Percentiles rank a stretch among this genome's conserved stretches.
Evolutionary conservation across 2,888 invertebrate species (phyloP).

Genomic region (Bursaphelenchus okinawaensis): DNA sequence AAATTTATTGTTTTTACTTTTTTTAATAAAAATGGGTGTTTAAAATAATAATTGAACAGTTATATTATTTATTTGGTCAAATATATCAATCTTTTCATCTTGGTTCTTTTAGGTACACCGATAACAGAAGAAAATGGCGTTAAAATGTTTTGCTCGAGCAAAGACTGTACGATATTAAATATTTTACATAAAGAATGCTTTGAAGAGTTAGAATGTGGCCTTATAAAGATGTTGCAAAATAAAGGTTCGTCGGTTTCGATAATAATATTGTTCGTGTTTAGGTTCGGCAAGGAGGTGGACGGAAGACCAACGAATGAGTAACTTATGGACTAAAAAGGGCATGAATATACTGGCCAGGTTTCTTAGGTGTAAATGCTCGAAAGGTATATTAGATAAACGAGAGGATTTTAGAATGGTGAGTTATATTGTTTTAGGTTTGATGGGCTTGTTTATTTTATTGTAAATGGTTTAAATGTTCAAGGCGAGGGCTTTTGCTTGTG

Average conservation of each 20-base stretch:
- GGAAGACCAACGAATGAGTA: constrained; percentile 34
- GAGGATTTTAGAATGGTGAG: neutral
- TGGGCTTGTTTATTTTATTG: no score
- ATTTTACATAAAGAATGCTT: constrained; percentile 32
- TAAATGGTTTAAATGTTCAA: neutral
- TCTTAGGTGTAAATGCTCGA: constrained; percentile 12
- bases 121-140: constrained; percentile 23
- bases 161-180: constrained; percentile 25
- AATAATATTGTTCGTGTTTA: neutral
- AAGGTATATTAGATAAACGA: constrained; percentile 7
- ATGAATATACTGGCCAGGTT: constrained; percentile 24
- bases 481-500: no score
- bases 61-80: no score
- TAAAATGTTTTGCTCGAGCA: constrained; percentile 35
- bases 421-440: no score
- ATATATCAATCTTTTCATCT: no score
- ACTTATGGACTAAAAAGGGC: constrained; percentile 41
- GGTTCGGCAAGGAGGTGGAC: constrained; percentile 47
- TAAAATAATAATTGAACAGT: no score
- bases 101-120: constrained; percentile 9
- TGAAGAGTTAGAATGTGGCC: constrained; percentile 28
- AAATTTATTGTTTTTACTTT: no score
- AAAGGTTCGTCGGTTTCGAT: constrained; percentile 17
- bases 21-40: no score
- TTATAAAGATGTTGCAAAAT: constrained; percentile 31